Conservation (phyloP, 2,797 vertebrate genomes). For the Poeciliopsis infans region DNA sequence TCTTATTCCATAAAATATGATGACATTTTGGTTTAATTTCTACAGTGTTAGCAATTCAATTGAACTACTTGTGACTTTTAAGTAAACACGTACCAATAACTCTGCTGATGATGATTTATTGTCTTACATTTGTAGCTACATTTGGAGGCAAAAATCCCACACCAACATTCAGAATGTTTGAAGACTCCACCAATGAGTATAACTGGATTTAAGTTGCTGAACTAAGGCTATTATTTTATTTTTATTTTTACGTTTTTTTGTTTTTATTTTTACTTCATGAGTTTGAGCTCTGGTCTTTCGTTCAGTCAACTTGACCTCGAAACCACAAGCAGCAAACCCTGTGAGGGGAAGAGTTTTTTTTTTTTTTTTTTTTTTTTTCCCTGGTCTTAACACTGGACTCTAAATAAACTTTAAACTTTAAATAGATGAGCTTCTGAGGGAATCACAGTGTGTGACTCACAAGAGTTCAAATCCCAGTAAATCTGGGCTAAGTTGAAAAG, state of each 20-base stretch:
- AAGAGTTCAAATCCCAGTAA: conserved; percentile 54
- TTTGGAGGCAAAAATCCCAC: background rate
- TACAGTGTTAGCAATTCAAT: background rate
- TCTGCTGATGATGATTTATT: background rate
- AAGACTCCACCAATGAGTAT: background rate
- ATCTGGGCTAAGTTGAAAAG: conserved; percentile 47
- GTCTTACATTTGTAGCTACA: too few species aligned
- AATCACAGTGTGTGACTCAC: conserved; percentile 58
- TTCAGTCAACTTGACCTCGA: conserved; percentile 52
- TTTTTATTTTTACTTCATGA: background rate
- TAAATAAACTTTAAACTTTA: conserved; percentile 58
- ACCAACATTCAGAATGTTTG: background rate
- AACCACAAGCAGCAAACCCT: conserved; percentile 40
- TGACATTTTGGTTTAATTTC: background rate
- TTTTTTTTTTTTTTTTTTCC: background rate
- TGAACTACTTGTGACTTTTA: background rate
- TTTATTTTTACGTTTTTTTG: background rate
- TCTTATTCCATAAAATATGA: background rate
- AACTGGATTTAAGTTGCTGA: background rate
- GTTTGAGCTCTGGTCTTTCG: conserved; percentile 22
- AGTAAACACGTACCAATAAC: background rate
- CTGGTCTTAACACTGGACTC: conserved; percentile 44
- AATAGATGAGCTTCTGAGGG: conserved; percentile 49
- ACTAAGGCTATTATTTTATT: background rate
- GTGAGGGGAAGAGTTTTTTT: conserved; percentile 35